Conservation (phyloP, 2,888 invertebrate species). For the Adela reaumurella region DNA sequence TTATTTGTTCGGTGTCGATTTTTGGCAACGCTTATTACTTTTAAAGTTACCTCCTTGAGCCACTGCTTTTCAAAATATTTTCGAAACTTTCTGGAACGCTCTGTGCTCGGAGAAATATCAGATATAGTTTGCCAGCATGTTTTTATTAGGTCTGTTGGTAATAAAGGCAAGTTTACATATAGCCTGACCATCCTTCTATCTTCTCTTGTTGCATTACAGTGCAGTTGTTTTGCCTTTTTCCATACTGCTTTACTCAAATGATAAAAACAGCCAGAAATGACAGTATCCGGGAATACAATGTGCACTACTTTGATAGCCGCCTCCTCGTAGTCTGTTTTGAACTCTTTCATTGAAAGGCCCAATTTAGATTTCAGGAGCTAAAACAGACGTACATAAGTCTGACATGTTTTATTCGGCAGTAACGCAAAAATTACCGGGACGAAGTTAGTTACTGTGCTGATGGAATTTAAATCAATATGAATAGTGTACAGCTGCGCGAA, state of each 20-base stretch:
- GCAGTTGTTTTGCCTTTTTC: constrained; percentile 3
- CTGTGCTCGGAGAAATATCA: too few relatives aligned
- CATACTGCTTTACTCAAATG: constrained; percentile 5
- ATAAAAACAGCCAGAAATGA: constrained; percentile 1
- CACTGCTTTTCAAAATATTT: too few relatives aligned
- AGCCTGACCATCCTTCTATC: neutral
- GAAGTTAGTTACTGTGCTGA: neutral
- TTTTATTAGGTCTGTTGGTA: neutral
- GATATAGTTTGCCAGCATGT: too few relatives aligned
- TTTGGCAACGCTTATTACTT: too few relatives aligned
- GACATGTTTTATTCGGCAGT: constrained; percentile 3
- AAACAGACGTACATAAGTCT: constrained; percentile 4
- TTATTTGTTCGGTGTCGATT: constrained; percentile 1
- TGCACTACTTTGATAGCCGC: constrained; percentile 3
- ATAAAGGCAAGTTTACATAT: constrained; percentile 1
- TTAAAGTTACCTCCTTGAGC: too few relatives aligned
- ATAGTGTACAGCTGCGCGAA: constrained; percentile 4
- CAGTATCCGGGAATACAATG: constrained; percentile 1
- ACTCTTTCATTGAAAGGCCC: neutral
- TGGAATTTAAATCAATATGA: constrained; percentile 4
- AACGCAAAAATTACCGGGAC: constrained; percentile 4
- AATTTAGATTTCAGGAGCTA: constrained; percentile 3
- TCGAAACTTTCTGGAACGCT: too few relatives aligned
- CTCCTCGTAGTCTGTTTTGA: constrained; percentile 1
- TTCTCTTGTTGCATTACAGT: neutral